Base-by-base conservation (phyloP, 2,797 vertebrate genomes). In the Oryzias sinensis region DNA sequence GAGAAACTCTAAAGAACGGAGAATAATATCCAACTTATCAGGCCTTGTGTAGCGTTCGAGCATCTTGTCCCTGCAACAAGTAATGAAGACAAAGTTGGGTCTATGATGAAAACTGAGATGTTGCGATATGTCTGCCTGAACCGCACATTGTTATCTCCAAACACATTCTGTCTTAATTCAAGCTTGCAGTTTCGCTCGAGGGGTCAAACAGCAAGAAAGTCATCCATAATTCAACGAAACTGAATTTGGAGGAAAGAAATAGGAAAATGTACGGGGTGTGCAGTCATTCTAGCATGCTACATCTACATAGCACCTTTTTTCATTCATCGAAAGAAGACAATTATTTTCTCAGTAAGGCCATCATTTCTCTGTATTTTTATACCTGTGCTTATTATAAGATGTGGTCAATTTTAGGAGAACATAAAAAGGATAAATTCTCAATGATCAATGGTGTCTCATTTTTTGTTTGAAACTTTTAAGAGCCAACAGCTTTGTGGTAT, bases 11-110 rank as follows among this genome's bases (percentile, higher is more conserved):
- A 51, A 22, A 16, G 44, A 2, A 11, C 14, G 1, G n/a, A 17
- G 24, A 6, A 52, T 2, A 5, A 53, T 43, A 37, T 20, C 29
- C 47, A 42, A 22, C 24, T 43, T 27, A 49, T 49, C 48, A 24
- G 4, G 43, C 45, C 1, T 1, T 15, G 49, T 43, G 49, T 69
- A 53, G 15, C 49, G 13, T 16, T 11, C 15, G 42, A 6, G 8
- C 51, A 65, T 70, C 66, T 60, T 63, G 62, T 1, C 13, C 11
- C 59, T 11, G 47, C 1, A 20, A 37, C n/a, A 14, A 22, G 51
- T 59, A 41, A 76, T 65, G 46, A 53, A 70, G 60, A 73, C 61
- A 25, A 61, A 63, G 62, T 42, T 4, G 13, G 56, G 53, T 37
- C 24, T 66, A 57, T 22, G 52, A 48, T 17, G 43, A 5, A 14